These are phyloP conservation scores for Prostheceraeus crozeri DNA, from an alignment of 2,888 invertebrate genomes.

Conservation along the genomic window DNA sequence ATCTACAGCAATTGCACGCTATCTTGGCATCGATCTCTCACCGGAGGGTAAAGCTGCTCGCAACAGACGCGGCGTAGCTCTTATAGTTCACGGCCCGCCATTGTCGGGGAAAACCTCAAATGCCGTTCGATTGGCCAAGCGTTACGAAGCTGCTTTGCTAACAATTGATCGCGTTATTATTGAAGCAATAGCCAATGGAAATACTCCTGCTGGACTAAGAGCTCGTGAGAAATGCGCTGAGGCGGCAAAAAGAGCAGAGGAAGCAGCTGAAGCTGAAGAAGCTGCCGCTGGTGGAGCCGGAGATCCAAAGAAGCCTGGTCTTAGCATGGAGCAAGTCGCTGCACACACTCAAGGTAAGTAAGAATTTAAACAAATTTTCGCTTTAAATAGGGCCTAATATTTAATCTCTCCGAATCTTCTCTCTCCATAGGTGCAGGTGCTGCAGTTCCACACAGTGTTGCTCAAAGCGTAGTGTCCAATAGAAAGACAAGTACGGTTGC, in stretches of 20 bases:
- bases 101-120: conserved; percentile 49
- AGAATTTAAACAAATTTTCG: too few relatives aligned
- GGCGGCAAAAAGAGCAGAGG: conserved; percentile 47
- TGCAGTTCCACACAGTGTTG: conserved; percentile 41
- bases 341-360: conserved; percentile 47
- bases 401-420: too few relatives aligned
- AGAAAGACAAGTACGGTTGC: conserved; percentile 52
- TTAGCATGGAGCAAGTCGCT: conserved; percentile 54
- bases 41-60: conserved; percentile 55
- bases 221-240: conserved; percentile 54
- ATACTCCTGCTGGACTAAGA: conserved; percentile 49
- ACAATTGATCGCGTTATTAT: conserved; percentile 54
- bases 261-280: conserved; percentile 48
- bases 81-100: conserved; percentile 57
- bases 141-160: conserved; percentile 53
- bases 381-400: too few relatives aligned
- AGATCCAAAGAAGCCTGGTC: conserved; percentile 42
- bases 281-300: conserved; percentile 40
- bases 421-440: conserved; percentile 13
- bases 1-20: conserved; percentile 55
- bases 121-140: conserved; percentile 50
- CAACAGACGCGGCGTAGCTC: conserved; percentile 55
- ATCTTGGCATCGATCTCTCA: conserved; percentile 56
- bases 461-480: conserved; percentile 46
- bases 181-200: conserved; percentile 55